Evolutionary conservation across 2,888 invertebrate genomes (phyloP).

Genomic region (Cistogaster globosa): DNA sequence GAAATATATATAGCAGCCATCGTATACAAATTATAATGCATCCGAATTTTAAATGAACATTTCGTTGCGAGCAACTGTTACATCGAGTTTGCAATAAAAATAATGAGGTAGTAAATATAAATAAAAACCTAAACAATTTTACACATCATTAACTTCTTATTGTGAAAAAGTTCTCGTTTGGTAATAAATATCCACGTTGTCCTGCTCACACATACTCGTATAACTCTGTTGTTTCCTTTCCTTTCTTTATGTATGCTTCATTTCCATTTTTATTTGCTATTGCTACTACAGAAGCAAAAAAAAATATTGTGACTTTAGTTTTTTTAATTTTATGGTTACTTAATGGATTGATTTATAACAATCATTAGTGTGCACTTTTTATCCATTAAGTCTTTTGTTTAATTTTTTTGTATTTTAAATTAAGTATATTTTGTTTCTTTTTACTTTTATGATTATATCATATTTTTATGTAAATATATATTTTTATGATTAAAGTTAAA

Average conservation of each 20-base stretch:
- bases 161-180: constrained; percentile 40
- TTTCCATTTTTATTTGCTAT: neutral
- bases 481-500: too few relatives aligned
- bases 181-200: constrained; percentile 43
- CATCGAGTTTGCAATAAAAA: neutral
- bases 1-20: too few relatives aligned
- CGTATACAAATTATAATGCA: too few relatives aligned
- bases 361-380: constrained; percentile 55
- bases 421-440: too few relatives aligned
- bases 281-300: neutral
- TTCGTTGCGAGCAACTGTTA: neutral
- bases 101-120: constrained; percentile 30
- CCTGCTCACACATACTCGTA: neutral
- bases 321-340: constrained; percentile 57
- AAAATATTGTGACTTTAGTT: neutral
- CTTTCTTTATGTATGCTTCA: neutral
- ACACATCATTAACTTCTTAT: constrained; percentile 70
- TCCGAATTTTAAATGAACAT: neutral
- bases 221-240: constrained; percentile 1
- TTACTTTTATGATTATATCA: too few relatives aligned
- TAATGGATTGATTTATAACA: constrained; percentile 67
- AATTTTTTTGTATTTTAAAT: neutral
- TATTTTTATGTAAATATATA: too few relatives aligned
- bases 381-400: neutral
- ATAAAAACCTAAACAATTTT: constrained; percentile 68